Conservation (phyloP, 2,888 invertebrate genomes). For the Heliconius sara region DNA sequence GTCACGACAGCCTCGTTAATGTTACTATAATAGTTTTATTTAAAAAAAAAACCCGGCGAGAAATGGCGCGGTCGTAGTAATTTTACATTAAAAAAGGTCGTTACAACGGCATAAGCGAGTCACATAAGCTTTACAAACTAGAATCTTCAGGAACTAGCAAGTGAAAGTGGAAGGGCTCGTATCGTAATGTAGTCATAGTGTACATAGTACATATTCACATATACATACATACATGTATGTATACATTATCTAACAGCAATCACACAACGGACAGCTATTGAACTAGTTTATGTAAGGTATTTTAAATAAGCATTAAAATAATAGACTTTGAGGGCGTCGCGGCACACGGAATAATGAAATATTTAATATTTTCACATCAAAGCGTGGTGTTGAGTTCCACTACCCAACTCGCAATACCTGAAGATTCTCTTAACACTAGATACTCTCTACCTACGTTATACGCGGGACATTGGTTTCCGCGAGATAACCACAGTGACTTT, state of each 20-base stretch:
- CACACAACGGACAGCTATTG: background rate
- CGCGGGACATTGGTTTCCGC: background rate
- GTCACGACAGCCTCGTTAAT: too few relatives aligned
- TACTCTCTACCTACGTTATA: too few relatives aligned
- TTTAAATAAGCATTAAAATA: background rate
- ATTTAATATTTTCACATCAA: too few relatives aligned
- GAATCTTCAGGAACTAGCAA: slow-evolving; percentile 11
- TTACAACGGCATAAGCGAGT: background rate
- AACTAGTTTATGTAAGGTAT: slow-evolving; percentile 9
- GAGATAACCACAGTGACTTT: too few relatives aligned
- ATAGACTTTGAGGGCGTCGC: background rate
- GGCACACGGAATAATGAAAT: too few relatives aligned
- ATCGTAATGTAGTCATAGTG: background rate
- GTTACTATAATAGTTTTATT: too few relatives aligned
- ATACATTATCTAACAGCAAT: slow-evolving; percentile 20
- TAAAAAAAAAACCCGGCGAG: too few relatives aligned
- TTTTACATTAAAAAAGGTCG: background rate
- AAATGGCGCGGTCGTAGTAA: background rate
- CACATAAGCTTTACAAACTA: slow-evolving; percentile 7
- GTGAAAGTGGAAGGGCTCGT: slow-evolving; percentile 28
- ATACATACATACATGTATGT: background rate
- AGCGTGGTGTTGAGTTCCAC: too few relatives aligned
- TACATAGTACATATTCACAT: background rate
- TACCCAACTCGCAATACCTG: too few relatives aligned
- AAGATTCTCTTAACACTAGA: too few relatives aligned